phyloP scores from a whole-genome alignment of 2,888 invertebrate genomes.

The Caenorhabditis sulstoni region DNA sequence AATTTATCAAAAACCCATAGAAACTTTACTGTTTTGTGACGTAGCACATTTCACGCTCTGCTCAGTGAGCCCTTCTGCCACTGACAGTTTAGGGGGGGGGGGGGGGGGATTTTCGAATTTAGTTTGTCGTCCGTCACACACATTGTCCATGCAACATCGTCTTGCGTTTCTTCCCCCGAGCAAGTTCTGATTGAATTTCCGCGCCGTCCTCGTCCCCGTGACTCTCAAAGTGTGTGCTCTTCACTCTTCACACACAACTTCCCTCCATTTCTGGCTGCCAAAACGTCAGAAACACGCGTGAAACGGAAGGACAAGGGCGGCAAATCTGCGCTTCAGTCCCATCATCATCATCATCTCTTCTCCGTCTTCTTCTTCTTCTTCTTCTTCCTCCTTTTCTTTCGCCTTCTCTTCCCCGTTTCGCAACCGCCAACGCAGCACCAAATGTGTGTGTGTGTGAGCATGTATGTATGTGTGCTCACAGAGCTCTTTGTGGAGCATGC shows the following conservation, averaged over 20 bases:
- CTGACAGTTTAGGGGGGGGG: no score
- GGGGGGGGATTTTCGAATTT: no score
- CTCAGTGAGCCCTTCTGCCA: no score
- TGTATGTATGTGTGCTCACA: background rate
- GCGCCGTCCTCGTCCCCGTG: background rate
- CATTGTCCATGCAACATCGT: no score
- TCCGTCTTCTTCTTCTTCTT: background rate
- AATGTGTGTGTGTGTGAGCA: constrained; percentile 7
- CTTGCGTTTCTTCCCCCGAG: no score
- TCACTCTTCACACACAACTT: constrained; percentile 4
- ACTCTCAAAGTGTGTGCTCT: background rate
- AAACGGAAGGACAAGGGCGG: background rate
- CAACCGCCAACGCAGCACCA: constrained; percentile 13
- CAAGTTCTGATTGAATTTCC: background rate
- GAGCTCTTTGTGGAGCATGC: no score
- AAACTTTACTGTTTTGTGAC: no score
- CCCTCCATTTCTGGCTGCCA: background rate
- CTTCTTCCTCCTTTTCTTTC: background rate
- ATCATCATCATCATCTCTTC: constrained; percentile 1
- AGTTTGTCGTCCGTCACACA: no score
- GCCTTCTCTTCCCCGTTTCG: constrained; percentile 4
- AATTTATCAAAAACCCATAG: no score
- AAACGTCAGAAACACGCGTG: constrained; percentile 18
- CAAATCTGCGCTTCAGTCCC: constrained; percentile 15
- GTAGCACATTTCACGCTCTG: no score